A percentile compares a stretch with the other conserved stretches of the same genome.
phyloP scores from a whole-genome alignment of 2,113 vertebrate genomes.

The Alethe castanea region DNA sequence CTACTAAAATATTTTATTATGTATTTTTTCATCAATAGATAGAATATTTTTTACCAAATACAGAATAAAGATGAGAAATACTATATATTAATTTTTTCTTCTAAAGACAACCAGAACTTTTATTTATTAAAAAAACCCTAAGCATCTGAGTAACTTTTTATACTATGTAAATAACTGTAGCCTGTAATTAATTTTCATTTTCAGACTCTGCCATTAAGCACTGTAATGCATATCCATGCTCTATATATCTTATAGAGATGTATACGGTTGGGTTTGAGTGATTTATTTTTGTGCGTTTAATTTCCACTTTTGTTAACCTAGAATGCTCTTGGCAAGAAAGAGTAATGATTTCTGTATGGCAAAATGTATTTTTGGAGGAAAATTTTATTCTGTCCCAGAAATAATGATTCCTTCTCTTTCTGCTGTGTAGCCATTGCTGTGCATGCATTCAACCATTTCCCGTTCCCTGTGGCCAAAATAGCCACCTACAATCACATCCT shows the following conservation, averaged over 20 bases:
- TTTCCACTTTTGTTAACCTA: neutral
- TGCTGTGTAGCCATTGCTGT: neutral
- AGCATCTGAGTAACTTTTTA: neutral
- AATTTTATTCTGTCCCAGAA: neutral
- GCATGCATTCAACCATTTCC: neutral
- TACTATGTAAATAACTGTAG: neutral
- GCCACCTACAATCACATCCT: neutral
- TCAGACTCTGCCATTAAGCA: neutral
- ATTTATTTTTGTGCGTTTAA: neutral
- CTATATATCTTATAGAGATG: neutral
- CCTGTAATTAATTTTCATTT: neutral
- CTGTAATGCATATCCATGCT: neutral
- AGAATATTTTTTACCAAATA: neutral
- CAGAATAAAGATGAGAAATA: neutral
- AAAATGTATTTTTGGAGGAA: neutral
- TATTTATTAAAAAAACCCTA: neutral
- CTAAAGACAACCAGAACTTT: neutral
- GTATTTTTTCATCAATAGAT: neutral
- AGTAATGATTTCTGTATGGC: neutral
- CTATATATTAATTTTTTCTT: neutral
- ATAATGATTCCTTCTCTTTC: neutral
- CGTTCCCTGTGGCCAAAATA: neutral
- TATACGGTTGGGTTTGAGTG: neutral
- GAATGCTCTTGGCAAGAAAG: neutral
- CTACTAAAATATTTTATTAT: neutral